A percentile compares a stretch with the other conserved stretches of the same genome.
phyloP scores from a whole-genome alignment of 2,797 vertebrate genomes.

The Capromys pilorides region DNA sequence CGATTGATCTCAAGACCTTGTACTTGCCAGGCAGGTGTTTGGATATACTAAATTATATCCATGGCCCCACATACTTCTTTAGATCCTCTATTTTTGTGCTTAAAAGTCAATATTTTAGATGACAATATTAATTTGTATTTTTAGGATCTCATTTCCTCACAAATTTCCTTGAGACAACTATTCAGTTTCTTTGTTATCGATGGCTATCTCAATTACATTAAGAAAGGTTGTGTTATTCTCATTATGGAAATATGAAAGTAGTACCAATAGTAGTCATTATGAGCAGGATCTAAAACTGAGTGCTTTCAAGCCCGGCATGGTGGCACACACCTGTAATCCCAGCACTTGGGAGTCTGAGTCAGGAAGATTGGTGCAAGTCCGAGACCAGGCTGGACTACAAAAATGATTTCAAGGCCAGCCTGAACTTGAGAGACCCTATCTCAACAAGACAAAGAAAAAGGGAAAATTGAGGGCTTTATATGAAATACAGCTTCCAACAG shows the following conservation, averaged over 20 bases:
- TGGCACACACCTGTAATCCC: no score
- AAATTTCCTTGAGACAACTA: conserved; percentile 22
- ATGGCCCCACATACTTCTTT: conserved; percentile 44
- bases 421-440: no score
- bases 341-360: no score
- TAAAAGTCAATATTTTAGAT: not conserved
- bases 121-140: not conserved
- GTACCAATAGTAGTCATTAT: not conserved
- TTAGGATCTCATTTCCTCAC: conserved; percentile 37
- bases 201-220: not conserved
- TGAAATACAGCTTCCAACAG: conserved; percentile 28
- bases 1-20: no score
- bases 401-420: no score
- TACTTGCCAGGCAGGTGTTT: no score
- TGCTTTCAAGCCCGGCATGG: not conserved
- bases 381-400: no score
- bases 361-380: no score
- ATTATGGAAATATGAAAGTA: not conserved
- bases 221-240: conserved; percentile 17
- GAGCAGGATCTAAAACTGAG: conserved; percentile 2
- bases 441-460: no score
- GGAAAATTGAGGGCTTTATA: not conserved
- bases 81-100: conserved; percentile 59
- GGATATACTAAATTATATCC: no score
- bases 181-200: conserved; percentile 32